These are phyloP conservation scores for Nomada goodeniana DNA, from an alignment of 2,888 invertebrate species.

Conservation along the genomic window DNA sequence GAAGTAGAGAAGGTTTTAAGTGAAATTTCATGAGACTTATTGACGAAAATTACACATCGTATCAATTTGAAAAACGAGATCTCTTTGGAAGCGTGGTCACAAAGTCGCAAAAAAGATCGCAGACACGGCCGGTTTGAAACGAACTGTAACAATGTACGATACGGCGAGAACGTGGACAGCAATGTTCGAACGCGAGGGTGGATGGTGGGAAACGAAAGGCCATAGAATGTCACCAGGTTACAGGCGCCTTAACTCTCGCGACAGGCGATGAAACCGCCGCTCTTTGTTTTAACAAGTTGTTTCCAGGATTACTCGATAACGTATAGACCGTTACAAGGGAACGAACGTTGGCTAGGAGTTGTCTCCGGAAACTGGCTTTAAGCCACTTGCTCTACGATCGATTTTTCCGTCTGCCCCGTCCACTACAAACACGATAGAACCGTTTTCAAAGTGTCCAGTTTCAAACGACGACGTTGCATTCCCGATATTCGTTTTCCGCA, in stretches of 20 bases:
- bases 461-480: background rate
- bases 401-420: slow-evolving; percentile 19
- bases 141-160: background rate
- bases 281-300: slow-evolving; percentile 58
- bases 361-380: slow-evolving; percentile 47
- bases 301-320: slow-evolving; percentile 55
- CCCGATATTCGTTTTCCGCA: background rate
- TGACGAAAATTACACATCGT: too few relatives aligned
- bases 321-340: slow-evolving; percentile 39
- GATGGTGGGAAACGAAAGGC: background rate
- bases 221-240: slow-evolving; percentile 43
- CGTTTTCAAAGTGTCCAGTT: slow-evolving; percentile 24
- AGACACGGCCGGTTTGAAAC: background rate
- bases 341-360: slow-evolving; percentile 35
- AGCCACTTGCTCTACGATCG: slow-evolving; percentile 43
- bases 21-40: too few relatives aligned
- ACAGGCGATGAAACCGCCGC: slow-evolving; percentile 38
- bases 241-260: slow-evolving; percentile 38
- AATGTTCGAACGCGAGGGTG: background rate
- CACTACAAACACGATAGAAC: slow-evolving; percentile 2
- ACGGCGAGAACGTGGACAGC: background rate
- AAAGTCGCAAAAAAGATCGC: background rate
- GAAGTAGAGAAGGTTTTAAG: too few relatives aligned
- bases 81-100: too few relatives aligned
- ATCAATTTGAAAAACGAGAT: too few relatives aligned